These are phyloP conservation scores for Metopolophium dirhodum DNA, from an alignment of 1,140 invertebrate species.

Conservation along the genomic window DNA sequence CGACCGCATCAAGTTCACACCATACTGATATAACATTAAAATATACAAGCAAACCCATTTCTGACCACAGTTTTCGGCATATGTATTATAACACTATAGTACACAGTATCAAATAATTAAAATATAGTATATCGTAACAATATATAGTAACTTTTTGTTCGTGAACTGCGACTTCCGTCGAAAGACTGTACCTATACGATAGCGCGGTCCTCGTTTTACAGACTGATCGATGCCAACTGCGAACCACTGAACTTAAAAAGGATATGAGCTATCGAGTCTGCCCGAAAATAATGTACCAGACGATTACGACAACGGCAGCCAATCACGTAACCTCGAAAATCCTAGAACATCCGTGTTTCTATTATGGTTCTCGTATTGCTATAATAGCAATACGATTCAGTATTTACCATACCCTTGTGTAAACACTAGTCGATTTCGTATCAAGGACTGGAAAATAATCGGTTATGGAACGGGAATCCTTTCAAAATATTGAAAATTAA, in stretches of 20 bases:
- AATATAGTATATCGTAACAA: not conserved
- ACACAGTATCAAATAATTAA: not conserved
- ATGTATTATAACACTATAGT: not conserved
- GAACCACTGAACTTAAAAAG: not conserved
- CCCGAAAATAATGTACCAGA: not conserved
- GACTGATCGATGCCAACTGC: not conserved
- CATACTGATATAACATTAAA: conserved; percentile 38
- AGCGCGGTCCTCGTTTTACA: not conserved
- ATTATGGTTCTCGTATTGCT: too few species aligned
- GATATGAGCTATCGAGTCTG: not conserved
- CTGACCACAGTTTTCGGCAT: not conserved
- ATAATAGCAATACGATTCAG: too few species aligned
- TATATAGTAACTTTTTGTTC: not conserved
- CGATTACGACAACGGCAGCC: not conserved
- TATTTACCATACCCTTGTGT: too few species aligned
- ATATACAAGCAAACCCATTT: not conserved
- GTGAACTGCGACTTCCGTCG: not conserved
- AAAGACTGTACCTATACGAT: not conserved
- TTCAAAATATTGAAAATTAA: not conserved
- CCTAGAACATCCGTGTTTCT: not conserved
- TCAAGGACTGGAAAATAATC: not conserved
- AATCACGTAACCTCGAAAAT: not conserved
- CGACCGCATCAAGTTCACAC: conserved; percentile 31
- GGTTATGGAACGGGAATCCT: not conserved
- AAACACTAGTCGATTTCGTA: too few species aligned